Evolutionary conservation across 2,888 invertebrate genomes (phyloP).

Genomic region (Taenaris catops): DNA sequence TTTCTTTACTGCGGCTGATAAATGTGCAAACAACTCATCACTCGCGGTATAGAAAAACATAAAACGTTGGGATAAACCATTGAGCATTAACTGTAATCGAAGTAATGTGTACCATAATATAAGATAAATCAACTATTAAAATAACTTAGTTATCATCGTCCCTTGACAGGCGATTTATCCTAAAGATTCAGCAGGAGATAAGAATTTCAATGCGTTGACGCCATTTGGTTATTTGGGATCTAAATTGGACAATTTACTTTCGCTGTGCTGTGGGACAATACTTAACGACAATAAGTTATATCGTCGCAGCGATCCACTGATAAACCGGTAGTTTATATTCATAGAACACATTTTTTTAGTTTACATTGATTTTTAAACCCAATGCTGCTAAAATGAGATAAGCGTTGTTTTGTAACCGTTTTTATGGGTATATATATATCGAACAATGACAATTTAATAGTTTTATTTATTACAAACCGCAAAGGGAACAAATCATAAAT

Average conservation of each 20-base stretch:
- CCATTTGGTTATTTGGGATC: constrained; percentile 63
- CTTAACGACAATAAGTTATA: constrained; percentile 64
- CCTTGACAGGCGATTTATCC: constrained; percentile 51
- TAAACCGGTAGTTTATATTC: constrained; percentile 67
- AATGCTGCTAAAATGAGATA: constrained; percentile 34
- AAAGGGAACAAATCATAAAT: neutral
- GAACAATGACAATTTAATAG: constrained; percentile 2
- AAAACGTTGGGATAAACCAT: too few species aligned
- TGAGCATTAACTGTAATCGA: too few species aligned
- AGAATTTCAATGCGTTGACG: constrained; percentile 63
- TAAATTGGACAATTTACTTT: constrained; percentile 69
- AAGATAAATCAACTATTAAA: constrained; percentile 4
- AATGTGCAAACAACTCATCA: too few species aligned
- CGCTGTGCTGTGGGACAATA: constrained; percentile 52
- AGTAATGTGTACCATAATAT: too few species aligned
- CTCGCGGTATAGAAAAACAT: too few species aligned
- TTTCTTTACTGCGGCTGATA: too few species aligned
- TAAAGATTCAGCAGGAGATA: constrained; percentile 62
- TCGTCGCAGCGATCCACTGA: constrained; percentile 49
- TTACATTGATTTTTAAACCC: constrained; percentile 39
- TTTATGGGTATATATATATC: constrained; percentile 9
- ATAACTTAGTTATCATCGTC: constrained; percentile 39
- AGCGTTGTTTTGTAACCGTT: too few species aligned
- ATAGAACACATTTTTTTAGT: too few species aligned
- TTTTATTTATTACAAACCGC: too few species aligned